Percentiles rank a stretch among this genome's conserved stretches.
Evolutionary conservation across 2,888 invertebrate species (phyloP).

Genomic region (Lochmaea capreae): DNA sequence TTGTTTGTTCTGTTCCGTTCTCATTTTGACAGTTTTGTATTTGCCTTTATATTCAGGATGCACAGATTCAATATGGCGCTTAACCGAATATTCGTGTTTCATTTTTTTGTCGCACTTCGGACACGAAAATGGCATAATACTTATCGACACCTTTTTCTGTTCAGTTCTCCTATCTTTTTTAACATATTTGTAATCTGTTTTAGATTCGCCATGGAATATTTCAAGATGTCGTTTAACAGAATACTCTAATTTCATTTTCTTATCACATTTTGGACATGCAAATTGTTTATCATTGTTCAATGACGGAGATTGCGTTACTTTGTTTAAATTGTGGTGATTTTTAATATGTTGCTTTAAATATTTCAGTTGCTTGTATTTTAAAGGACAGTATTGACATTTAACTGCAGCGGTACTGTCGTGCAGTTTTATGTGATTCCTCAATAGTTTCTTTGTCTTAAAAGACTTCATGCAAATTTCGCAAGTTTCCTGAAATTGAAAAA

Average conservation of each 20-base stretch:
- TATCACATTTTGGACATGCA: conserved; percentile 40
- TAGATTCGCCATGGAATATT: conserved; percentile 53
- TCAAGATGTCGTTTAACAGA: conserved; percentile 61
- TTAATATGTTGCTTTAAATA: conserved; percentile 52
- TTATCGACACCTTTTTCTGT: conserved; percentile 24
- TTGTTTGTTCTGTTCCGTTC: conserved; percentile 27
- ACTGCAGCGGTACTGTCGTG: conserved; percentile 48
- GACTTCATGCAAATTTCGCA: conserved; percentile 52
- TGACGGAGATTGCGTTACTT: conserved; percentile 12
- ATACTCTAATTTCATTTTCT: conserved; percentile 59
- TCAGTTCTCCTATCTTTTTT: not conserved
- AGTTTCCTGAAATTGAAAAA: conserved; percentile 34
- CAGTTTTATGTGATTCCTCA: conserved; percentile 49
- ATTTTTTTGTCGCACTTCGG: conserved; percentile 51
- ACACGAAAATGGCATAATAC: conserved; percentile 15
- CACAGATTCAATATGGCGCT: conserved; percentile 58
- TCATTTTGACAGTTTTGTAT: not conserved
- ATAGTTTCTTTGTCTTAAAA: conserved; percentile 46
- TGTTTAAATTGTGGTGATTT: conserved; percentile 29
- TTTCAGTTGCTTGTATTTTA: conserved; percentile 44
- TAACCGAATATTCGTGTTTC: conserved; percentile 60
- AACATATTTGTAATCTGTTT: not conserved
- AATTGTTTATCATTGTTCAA: conserved; percentile 28
- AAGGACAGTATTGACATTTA: conserved; percentile 53
- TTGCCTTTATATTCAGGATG: conserved; percentile 50